A percentile compares a stretch with the other conserved stretches of the same genome.
phyloP scores from a whole-genome alignment of 2,113 vertebrate genomes.

The Notechis scutatus region DNA sequence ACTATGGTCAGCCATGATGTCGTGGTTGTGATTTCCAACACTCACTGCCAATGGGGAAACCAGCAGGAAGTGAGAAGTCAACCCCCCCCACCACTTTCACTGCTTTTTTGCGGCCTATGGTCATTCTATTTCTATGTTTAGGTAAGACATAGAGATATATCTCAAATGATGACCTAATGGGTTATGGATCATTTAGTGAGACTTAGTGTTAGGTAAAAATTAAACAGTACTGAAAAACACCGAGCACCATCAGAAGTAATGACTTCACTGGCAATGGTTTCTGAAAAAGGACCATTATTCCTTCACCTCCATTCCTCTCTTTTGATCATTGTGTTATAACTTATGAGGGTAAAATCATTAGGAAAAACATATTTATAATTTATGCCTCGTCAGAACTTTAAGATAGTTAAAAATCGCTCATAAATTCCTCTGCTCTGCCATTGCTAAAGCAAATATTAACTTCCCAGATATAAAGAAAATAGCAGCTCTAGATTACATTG shows the following conservation, averaged over 20 bases:
- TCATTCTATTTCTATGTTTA: not conserved
- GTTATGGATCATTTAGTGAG: not conserved
- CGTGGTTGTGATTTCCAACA: not conserved
- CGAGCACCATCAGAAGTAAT: not conserved
- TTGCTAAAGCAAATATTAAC: not conserved
- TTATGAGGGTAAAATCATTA: not conserved
- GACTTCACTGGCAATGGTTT: not conserved
- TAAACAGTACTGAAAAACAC: not conserved
- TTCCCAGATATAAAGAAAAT: not conserved
- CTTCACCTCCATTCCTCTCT: not conserved
- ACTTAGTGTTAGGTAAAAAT: not conserved
- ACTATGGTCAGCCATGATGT: not conserved
- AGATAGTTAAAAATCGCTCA: not conserved
- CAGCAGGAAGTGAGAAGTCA: not conserved
- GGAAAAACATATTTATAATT: not conserved
- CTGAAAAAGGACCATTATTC: not conserved
- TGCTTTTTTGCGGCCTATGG: not conserved
- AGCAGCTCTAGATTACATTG: not conserved
- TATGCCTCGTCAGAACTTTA: not conserved
- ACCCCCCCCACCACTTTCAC: not conserved
- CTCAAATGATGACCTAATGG: not conserved
- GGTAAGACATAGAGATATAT: not conserved
- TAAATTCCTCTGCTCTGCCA: not conserved
- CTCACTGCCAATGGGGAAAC: not conserved
- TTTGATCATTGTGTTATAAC: not conserved